phyloP scores from a whole-genome alignment of 2,797 vertebrate genomes.

The Halcyon leucocephala region DNA sequence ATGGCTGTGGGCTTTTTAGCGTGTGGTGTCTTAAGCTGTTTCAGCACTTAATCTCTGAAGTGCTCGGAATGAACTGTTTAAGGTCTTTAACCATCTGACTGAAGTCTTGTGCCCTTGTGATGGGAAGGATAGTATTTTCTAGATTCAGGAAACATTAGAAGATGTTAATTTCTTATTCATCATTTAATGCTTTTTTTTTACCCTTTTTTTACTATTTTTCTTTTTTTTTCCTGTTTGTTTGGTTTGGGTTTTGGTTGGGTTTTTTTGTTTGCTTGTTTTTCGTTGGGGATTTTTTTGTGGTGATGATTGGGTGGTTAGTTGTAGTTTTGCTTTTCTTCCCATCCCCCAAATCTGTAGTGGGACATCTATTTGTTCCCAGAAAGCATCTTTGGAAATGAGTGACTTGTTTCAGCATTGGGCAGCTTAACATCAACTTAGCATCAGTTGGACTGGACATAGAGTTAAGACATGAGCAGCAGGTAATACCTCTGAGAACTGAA shows the following conservation, averaged over 20 bases:
- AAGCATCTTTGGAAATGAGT: neutral
- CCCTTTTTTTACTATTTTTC: neutral
- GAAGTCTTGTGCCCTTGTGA: neutral
- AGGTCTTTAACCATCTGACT: neutral
- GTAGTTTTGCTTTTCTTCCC: neutral
- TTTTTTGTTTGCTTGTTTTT: too few relatives aligned
- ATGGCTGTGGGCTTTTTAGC: neutral
- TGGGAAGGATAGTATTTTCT: neutral
- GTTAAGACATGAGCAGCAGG: neutral
- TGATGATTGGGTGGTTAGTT: neutral
- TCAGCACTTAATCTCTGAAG: neutral
- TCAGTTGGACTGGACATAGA: neutral
- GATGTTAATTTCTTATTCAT: neutral
- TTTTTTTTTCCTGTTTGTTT: neutral
- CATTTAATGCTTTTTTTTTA: neutral
- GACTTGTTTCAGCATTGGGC: neutral
- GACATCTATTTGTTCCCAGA: neutral
- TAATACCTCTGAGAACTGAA: neutral
- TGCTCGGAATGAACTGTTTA: neutral
- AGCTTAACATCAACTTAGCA: neutral
- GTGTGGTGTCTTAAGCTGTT: neutral
- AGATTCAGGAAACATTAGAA: neutral
- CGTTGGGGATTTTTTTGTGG: too few relatives aligned
- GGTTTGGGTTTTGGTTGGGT: too few relatives aligned
- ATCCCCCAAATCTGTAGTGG: neutral